Evolutionary conservation across 2,797 vertebrate genomes (phyloP), one percentile per base, ranked within the genome.

Genomic region (Peromyscus aztecus): DNA sequence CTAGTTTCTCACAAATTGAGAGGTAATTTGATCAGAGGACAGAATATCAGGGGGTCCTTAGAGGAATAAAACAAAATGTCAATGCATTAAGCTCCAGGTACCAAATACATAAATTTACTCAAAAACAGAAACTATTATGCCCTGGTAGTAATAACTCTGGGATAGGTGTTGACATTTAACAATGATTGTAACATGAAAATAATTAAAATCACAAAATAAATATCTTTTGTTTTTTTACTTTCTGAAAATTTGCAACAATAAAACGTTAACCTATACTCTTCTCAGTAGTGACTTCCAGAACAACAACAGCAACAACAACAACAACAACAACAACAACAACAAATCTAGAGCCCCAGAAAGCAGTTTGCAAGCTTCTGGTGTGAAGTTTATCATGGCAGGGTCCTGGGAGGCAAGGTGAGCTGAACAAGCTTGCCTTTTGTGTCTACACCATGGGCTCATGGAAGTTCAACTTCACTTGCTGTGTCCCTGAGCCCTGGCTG

Each of bases 121-220:
- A 76, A 90, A 94, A 84, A 11, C 19, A 91, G 55, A 67, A 7
- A 89, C 37, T 29, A 21, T n/a, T 29, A 19, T 67, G 17, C 0
- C 12, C 0, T 73, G 16, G 19, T 16, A 40, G 27, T 85, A 67
- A n/a, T 75, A 75, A 71, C 69, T 55, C 63, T 78, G 16, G n/a
- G 65, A 57, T 40, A n/a, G 4, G 6, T 77, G 17, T 65, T 73
- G 93, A 76, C 24, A 83, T 59, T 91, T 37, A 95, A 80, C 90
- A 52, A 88, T 82, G 82, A 65, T 31, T 86, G 59, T 77, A 73
- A 65, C 12, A 65, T n/a, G 34, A 93, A 96, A 81, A 87, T 71
- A 78, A 69, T 77, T 83, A 57, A 82, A 14, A 86, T 84, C 63
- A 69, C 85, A 95, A 81, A 67, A 23, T 61, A 93, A 75, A 19